Evolutionary conservation across 2,113 vertebrate species (phyloP).

Genomic region (Lycocorax pyrrhopterus): DNA sequence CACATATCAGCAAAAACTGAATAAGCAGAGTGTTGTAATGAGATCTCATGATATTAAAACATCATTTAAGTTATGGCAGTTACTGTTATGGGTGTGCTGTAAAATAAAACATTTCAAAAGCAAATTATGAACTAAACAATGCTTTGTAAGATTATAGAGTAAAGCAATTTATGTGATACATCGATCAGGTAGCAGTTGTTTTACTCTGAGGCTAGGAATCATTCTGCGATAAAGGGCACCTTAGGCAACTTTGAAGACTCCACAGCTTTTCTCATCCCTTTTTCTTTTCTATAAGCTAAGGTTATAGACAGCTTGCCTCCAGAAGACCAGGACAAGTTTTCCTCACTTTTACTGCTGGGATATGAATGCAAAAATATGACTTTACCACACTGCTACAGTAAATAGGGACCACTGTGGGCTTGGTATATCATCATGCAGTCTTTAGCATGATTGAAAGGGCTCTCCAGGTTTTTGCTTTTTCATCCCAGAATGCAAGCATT

Average conservation of each 20-base stretch:
- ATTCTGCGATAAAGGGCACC: neutral
- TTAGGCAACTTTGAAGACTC: neutral
- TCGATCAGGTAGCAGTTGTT: neutral
- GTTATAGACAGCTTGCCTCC: neutral
- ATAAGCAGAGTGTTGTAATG: neutral
- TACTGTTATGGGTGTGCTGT: neutral
- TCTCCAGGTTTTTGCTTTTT: neutral
- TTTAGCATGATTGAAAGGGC: neutral
- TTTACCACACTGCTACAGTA: neutral
- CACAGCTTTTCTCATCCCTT: neutral
- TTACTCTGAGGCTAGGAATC: neutral
- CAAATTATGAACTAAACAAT: neutral
- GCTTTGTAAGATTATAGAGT: neutral
- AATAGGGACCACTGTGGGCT: neutral
- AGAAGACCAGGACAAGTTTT: neutral
- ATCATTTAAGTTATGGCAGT: neutral
- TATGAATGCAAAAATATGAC: neutral
- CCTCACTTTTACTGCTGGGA: neutral
- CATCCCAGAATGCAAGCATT: neutral
- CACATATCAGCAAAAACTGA: neutral
- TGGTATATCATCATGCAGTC: too few species aligned
- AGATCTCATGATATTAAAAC: constrained; percentile 3
- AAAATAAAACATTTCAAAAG: neutral
- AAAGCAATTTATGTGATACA: neutral
- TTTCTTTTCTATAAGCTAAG: neutral